phyloP scores from a whole-genome alignment of 2,888 invertebrate species.

The Nycteola revayana region DNA sequence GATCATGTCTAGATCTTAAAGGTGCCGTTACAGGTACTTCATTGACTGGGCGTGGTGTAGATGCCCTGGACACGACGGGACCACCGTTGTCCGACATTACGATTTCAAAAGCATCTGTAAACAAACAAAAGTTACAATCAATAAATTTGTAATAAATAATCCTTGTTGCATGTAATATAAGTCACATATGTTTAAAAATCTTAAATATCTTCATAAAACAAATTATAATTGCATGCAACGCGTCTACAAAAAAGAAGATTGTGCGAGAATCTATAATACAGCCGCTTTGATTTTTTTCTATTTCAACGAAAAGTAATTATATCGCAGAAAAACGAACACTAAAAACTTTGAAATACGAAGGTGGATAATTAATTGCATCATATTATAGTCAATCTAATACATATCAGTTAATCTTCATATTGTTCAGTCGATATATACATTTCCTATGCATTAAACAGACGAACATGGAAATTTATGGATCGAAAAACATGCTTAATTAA shows the following conservation, averaged over 20 bases:
- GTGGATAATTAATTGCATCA: no score
- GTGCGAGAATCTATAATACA: no score
- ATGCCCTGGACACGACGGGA: constrained; percentile 71
- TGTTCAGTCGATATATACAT: constrained; percentile 31
- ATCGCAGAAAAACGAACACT: no score
- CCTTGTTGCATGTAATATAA: no score
- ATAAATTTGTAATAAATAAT: no score
- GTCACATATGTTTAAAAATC: no score
- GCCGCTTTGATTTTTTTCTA: no score
- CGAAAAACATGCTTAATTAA: constrained; percentile 73
- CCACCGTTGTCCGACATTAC: constrained; percentile 77
- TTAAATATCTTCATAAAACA: no score
- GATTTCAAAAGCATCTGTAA: constrained; percentile 62
- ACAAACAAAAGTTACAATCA: constrained; percentile 32
- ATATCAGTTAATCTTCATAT: constrained; percentile 58
- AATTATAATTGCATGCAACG: no score
- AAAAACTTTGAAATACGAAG: no score
- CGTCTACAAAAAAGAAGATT: no score
- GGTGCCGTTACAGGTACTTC: constrained; percentile 71
- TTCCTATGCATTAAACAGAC: constrained; percentile 21
- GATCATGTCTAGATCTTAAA: constrained; percentile 81
- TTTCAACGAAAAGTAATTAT: no score
- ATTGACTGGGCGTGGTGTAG: constrained; percentile 72
- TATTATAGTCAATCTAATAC: constrained; percentile 6
- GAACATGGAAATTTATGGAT: constrained; percentile 62